phyloP scores from a whole-genome alignment of 2,888 invertebrate species.

The Callimorpha dominula region DNA sequence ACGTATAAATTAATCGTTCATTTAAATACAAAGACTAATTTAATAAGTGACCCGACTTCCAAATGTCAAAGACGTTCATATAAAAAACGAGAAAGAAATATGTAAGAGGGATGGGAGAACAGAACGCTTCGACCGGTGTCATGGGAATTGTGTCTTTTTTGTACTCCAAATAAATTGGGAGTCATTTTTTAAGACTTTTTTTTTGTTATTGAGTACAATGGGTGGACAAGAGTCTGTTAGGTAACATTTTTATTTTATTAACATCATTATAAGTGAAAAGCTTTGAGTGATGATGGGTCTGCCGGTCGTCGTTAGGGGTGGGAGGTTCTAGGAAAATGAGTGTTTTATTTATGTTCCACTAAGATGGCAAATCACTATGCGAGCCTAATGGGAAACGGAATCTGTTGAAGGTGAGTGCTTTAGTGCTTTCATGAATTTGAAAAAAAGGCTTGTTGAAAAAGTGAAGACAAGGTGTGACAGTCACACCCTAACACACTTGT shows the following conservation, averaged over 20 bases:
- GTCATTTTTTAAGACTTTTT: constrained; percentile 82
- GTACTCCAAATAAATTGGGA: constrained; percentile 84
- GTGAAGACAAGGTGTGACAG: too few relatives aligned
- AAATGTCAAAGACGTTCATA: constrained; percentile 83
- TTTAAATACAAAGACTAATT: constrained; percentile 87
- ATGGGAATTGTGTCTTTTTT: constrained; percentile 81
- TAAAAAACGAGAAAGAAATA: constrained; percentile 78
- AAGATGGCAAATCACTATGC: background rate
- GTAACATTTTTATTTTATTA: constrained; percentile 75
- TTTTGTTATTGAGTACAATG: constrained; percentile 83
- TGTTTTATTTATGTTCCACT: background rate
- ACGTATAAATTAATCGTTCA: constrained; percentile 80
- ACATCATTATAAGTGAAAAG: constrained; percentile 86
- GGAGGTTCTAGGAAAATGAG: constrained; percentile 42
- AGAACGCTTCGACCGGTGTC: constrained; percentile 80
- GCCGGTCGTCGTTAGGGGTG: constrained; percentile 31
- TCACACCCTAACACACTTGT: too few relatives aligned
- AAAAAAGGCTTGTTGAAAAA: too few relatives aligned
- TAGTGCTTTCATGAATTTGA: background rate
- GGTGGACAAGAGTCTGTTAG: constrained; percentile 84
- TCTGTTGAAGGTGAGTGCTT: background rate
- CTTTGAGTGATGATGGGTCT: constrained; percentile 76
- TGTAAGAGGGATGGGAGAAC: constrained; percentile 75
- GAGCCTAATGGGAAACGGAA: too few relatives aligned
- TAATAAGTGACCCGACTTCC: constrained; percentile 84